phyloP scores from a whole-genome alignment of 1,140 invertebrate genomes.

The Halesus radiatus region DNA sequence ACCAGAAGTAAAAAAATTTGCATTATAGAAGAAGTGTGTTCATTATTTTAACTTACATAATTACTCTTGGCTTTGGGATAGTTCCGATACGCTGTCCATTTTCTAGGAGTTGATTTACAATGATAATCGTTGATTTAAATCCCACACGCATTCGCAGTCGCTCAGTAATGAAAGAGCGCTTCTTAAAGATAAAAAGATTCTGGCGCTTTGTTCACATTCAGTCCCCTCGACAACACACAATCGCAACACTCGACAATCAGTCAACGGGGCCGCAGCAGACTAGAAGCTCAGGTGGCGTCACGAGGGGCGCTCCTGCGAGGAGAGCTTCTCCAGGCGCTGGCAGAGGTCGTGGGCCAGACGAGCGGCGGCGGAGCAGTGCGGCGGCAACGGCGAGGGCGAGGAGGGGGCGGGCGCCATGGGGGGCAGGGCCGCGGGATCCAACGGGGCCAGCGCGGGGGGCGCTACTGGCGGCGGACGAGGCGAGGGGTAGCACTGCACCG shows the following conservation, averaged over 20 bases:
- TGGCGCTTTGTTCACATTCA: no score
- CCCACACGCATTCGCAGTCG: no score
- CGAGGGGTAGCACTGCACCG: conserved; percentile 12
- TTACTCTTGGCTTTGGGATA: no score
- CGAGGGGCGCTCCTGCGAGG: conserved; percentile 50
- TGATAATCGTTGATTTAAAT: no score
- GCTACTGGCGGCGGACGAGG: background rate
- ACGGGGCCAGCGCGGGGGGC: background rate
- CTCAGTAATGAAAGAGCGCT: no score
- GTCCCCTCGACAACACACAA: no score
- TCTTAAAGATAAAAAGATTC: no score
- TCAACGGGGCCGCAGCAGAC: background rate
- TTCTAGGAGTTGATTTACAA: no score
- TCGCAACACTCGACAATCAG: background rate
- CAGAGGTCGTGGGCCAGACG: conserved; percentile 50
- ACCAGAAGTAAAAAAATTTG: no score
- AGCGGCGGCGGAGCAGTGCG: conserved; percentile 46
- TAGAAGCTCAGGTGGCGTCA: conserved; percentile 57
- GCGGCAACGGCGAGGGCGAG: conserved; percentile 21
- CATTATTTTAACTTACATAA: no score
- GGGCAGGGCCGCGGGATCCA: conserved; percentile 9
- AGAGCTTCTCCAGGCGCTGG: conserved; percentile 52
- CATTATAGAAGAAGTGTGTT: no score
- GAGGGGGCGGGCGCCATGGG: background rate
- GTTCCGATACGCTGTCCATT: no score